Evolutionary conservation across 2,113 vertebrate species (phyloP).

Genomic region (Pogona vitticeps): DNA sequence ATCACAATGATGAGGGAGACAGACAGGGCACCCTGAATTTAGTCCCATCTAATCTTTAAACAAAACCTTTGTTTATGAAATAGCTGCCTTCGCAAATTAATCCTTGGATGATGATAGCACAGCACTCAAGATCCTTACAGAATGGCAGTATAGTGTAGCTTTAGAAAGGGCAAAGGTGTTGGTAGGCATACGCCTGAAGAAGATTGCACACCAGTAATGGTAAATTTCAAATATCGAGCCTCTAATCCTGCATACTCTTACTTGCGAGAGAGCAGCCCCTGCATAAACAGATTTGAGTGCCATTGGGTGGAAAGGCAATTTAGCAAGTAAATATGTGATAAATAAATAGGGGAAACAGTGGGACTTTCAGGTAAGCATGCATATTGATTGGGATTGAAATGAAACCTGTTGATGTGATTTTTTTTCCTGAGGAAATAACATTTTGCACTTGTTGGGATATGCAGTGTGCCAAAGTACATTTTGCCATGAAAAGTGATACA

Average conservation of each 20-base stretch:
- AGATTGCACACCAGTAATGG: not conserved
- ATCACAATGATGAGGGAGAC: not conserved
- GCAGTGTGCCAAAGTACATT: no score
- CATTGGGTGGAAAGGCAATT: not conserved
- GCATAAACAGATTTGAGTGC: no score
- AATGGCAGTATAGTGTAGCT: not conserved
- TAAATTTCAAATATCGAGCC: not conserved
- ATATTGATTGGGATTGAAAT: not conserved
- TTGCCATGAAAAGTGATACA: no score
- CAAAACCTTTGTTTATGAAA: slow-evolving; percentile 6
- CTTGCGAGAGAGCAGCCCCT: not conserved
- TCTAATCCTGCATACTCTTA: not conserved
- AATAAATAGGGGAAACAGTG: not conserved
- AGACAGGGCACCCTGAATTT: not conserved
- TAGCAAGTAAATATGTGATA: not conserved
- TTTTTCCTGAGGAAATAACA: no score
- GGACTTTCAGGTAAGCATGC: not conserved
- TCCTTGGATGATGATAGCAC: not conserved
- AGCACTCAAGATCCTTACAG: not conserved
- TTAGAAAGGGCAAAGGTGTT: not conserved
- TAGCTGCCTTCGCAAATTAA: not conserved
- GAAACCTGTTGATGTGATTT: no score
- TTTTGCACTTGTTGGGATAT: no score
- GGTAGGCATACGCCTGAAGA: not conserved
- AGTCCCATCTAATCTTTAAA: not conserved